A percentile compares a stretch with the other conserved stretches of the same genome.
phyloP scores from a whole-genome alignment of 1,140 invertebrate genomes.

The Aphaenogaster ashmeadi region DNA sequence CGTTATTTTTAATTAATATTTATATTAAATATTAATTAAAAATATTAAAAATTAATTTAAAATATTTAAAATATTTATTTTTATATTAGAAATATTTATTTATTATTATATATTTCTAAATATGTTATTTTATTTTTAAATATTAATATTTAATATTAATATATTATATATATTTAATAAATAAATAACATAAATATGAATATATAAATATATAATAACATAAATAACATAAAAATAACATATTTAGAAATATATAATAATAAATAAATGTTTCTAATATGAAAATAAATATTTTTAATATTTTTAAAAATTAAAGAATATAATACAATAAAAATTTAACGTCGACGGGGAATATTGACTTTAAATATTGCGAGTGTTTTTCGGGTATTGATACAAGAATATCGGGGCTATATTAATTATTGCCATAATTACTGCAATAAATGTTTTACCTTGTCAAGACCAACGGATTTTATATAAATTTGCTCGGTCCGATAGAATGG shows the following conservation, averaged over 20 bases:
- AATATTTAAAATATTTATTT: neutral
- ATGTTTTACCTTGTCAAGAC: slow-evolving; percentile 83
- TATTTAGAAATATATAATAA: neutral
- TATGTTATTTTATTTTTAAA: too few relatives aligned
- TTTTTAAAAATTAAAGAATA: neutral
- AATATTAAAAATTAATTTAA: neutral
- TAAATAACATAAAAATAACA: too few relatives aligned
- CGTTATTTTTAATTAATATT: too few relatives aligned
- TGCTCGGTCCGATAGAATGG: slow-evolving; percentile 98
- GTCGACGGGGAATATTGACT: neutral
- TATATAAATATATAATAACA: too few relatives aligned
- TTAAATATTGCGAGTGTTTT: neutral
- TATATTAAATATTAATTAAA: neutral
- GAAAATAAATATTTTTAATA: neutral
- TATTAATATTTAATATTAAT: too few relatives aligned
- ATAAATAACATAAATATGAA: too few relatives aligned
- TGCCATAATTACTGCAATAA: slow-evolving; percentile 29
- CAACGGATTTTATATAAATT: slow-evolving; percentile 91
- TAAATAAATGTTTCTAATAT: neutral
- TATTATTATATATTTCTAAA: neutral
- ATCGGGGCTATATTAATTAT: neutral
- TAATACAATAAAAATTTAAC: neutral
- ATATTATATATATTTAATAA: too few relatives aligned
- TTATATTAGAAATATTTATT: neutral
- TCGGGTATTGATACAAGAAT: neutral